Base-by-base conservation (phyloP, 2,888 invertebrate genomes). In the Zaprionus obscuricornis region DNA sequence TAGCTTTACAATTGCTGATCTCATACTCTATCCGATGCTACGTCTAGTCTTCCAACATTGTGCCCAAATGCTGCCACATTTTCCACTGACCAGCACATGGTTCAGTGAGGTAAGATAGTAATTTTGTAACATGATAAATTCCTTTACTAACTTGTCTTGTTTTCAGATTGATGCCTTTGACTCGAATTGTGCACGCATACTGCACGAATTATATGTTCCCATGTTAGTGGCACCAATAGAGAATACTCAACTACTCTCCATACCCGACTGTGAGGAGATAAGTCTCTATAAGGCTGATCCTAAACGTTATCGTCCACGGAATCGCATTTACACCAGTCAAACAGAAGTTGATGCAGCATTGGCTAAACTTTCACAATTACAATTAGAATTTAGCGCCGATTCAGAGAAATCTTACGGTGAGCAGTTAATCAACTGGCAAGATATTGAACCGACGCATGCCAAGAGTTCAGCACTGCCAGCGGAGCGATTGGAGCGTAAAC, bases 1-100 rank as follows among this genome's bases (percentile, higher is more conserved):
- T 1, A 93, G 92, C 66, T 92, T 97, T 82, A 96, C 96, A 0
- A 90, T 98, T 71, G 94, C 97, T 2, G 98, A 98, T 90, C 88
- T 97, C 29, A 92, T 97, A 56, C 91, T 98, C 52, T 93, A 94
- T 75, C 94, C 95, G 1, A 93, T 94, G 78, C 92, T 95, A 79
- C 91, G 93, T 64, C 90, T 95, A 18, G 89, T 95, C 40, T 90
- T 94, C 20, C 88, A 91, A 64, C 88, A 90, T 24, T 90, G 86
- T 40, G 73, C 74, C 0, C 76, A 81, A 13, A 87, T 88, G 75
- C 43, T 83, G 39, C 59, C 73, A 0, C 66, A 84, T 31, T 89
- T 96, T 63, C 95, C 95, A 2, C 88, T 93, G 6, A 93, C 93
- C 7, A 88, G 89, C 37, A 91, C 91, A 49, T 96, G 96, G 96